Conservation (phyloP, 2,888 invertebrate species). For the Frankliniella fusca region DNA sequence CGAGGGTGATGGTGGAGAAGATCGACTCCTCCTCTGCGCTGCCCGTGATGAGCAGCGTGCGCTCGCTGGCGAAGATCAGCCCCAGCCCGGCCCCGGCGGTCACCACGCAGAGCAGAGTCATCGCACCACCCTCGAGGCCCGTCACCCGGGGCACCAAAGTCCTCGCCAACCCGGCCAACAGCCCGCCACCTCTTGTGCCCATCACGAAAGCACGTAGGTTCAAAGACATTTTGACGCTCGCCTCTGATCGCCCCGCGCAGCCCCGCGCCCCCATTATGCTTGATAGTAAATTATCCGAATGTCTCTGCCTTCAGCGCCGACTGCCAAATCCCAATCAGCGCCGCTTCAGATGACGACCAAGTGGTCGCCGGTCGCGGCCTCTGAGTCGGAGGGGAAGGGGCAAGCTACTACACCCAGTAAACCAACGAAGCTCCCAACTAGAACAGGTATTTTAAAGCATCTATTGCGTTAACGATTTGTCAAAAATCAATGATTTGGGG, state of each 20-base stretch:
- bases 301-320: neutral
- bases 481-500: neutral
- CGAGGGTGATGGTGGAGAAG: neutral
- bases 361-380: neutral
- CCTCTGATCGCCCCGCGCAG: neutral
- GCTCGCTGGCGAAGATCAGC: neutral
- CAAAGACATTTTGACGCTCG: neutral
- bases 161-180: neutral
- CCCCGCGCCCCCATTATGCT: neutral
- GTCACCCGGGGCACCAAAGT: conserved; percentile 6
- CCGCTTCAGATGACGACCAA: neutral
- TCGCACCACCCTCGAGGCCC: neutral
- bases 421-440: neutral
- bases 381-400: neutral
- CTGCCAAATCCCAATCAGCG: neutral
- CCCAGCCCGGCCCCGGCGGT: too few relatives aligned
- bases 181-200: neutral
- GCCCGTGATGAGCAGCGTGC: neutral
- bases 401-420: neutral
- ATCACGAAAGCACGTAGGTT: neutral
- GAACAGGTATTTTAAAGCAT: neutral
- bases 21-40: neutral
- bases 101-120: neutral
- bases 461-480: too few relatives aligned
- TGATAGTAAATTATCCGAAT: neutral